Evolutionary conservation across 2,888 invertebrate genomes (phyloP), one percentile per base, ranked within the genome.

Genomic region (Drosophila anomalata): DNA sequence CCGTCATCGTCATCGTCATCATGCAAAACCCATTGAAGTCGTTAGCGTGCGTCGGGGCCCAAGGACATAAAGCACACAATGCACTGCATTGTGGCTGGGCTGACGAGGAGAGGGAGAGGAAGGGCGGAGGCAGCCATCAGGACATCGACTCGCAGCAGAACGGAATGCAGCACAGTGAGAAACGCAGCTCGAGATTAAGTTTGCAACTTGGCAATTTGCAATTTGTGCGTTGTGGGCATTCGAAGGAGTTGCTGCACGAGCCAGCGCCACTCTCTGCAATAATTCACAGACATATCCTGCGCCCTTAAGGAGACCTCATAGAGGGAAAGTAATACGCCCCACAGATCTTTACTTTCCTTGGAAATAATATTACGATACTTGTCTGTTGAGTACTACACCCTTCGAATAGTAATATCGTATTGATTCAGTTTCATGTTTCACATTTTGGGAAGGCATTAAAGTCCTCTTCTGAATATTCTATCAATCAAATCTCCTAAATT

Each of bases 21-120:
- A 82, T 82, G 81, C 84, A 82, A 81, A 82, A 78, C 84, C 77
- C 81, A 84, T 79, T 82, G 78, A 79, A 84, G 84, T 82, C 81
- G 81, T 83, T 82, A 79, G 82, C 82, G 72, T 76, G 75, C 76
- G 66, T 73, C 56, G 61, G 56, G 41, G 61, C 57, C 72, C 80
- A 76, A 77, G 81, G 72, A 75, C 75, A 79, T 73, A 76, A 65
- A 81, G 75, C 66, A 78, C 78, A 79, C 79, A 79, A 81, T 81
- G 74, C 70, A 72, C 26, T 24, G 22, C 44, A 20, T 20, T 33
- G 12, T 17, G n/a, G 17, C 17, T 17, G 46, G 42, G 12, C 2
- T 17, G n/a, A 9, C 33, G n/a, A 4, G 22, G 4, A 24, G 22
- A 24, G 4, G 22, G 4, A 24, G 3, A 24, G 3, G 22, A 1